A percentile compares a stretch with the other conserved stretches of the same genome.
phyloP scores from a whole-genome alignment of 23 tunicate genomes.

The Halocynthia aurantium region DNA sequence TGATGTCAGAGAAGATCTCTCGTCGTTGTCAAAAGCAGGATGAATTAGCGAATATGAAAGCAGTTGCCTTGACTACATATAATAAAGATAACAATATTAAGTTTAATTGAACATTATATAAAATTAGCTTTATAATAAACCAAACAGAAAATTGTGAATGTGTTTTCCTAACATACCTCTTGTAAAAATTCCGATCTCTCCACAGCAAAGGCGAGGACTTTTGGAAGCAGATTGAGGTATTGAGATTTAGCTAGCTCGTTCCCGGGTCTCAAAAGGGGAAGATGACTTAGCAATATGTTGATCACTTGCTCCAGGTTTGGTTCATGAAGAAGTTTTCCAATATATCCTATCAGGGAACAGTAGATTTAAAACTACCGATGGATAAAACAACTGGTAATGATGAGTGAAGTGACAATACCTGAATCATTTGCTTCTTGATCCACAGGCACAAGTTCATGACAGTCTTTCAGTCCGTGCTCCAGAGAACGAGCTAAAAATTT shows the following conservation, averaged over 20 bases:
- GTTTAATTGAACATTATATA: background rate
- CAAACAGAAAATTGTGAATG: background rate
- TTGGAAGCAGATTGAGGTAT: constrained; percentile 59
- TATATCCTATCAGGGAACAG: constrained; percentile 33
- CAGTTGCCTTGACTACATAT: constrained; percentile 62
- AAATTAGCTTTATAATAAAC: background rate
- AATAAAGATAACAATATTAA: background rate
- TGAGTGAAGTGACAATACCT: constrained; percentile 19
- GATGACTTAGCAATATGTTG: constrained; percentile 48
- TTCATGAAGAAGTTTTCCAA: constrained; percentile 32
- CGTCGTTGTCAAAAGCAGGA: constrained; percentile 85
- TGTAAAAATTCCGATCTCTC: constrained; percentile 63
- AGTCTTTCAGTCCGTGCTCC: constrained; percentile 65
- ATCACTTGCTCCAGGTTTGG: constrained; percentile 48
- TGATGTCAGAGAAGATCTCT: constrained; percentile 60
- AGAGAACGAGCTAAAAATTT: constrained; percentile 71
- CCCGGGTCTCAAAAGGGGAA: constrained; percentile 74
- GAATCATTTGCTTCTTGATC: constrained; percentile 74
- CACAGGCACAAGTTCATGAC: constrained; percentile 41
- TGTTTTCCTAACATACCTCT: constrained; percentile 47
- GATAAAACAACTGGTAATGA: background rate
- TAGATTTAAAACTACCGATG: background rate
- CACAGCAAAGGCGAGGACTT: constrained; percentile 60
- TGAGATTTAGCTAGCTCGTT: constrained; percentile 54
- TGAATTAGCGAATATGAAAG: constrained; percentile 89